phyloP scores from a whole-genome alignment of 2,888 invertebrate species.

The Tipula lateralis region DNA sequence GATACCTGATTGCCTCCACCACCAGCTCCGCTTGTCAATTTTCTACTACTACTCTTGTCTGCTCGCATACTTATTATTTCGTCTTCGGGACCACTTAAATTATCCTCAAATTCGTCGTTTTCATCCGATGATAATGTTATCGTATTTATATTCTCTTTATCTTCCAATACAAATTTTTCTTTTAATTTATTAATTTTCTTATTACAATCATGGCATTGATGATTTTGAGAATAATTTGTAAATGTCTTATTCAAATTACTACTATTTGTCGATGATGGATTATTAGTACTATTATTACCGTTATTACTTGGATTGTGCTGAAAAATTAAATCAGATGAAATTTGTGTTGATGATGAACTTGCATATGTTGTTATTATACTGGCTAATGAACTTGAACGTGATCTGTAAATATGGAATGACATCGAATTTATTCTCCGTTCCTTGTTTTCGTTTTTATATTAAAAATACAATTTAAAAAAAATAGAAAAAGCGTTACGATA shows the following conservation, averaged over 20 bases:
- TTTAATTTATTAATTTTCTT: conserved; percentile 34
- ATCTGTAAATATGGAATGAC: conserved; percentile 38
- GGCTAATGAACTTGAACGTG: conserved; percentile 44
- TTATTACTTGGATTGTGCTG: conserved; percentile 42
- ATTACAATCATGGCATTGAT: conserved; percentile 26
- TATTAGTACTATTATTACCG: conserved; percentile 31
- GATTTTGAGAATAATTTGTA: background rate
- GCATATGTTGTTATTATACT: conserved; percentile 50
- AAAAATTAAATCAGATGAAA: conserved; percentile 43
- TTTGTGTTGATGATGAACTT: conserved; percentile 47
- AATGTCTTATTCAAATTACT: background rate
- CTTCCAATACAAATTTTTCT: conserved; percentile 29
- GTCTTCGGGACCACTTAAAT: background rate
- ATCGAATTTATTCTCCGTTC: background rate
- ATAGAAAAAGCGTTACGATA: background rate
- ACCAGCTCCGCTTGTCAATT: background rate
- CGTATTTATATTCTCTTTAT: conserved; percentile 34
- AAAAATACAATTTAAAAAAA: background rate
- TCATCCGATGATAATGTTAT: conserved; percentile 30
- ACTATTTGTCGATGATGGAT: background rate
- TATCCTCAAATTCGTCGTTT: conserved; percentile 27
- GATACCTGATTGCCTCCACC: conserved; percentile 45
- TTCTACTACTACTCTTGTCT: background rate
- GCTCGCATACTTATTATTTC: background rate
- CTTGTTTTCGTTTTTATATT: background rate